Base-by-base conservation (phyloP, 2,113 vertebrate genomes). In the Hemicordylus capensis region DNA sequence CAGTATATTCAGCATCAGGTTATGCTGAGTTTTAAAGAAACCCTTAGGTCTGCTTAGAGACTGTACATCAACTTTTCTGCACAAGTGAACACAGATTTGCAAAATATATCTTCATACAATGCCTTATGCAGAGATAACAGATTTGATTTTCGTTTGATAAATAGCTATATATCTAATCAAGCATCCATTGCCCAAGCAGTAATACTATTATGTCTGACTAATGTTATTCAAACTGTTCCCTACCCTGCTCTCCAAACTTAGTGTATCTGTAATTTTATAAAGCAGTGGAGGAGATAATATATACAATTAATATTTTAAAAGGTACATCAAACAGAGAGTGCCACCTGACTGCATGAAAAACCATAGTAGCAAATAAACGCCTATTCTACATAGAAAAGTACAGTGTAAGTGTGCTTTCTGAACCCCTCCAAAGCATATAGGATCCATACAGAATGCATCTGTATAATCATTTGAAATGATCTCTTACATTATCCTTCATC, bases 21-120 rank as follows among this genome's bases (percentile, higher is more conserved):
- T 93, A 91, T 90, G 74, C 37, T 81, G 82, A 92, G 93, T 90
- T 84, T 76, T 58, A 89, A 89, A 85, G 42, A 89, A 80, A 15
- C 10, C 80, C 42, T 31, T 86, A 70, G 73, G 46, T 87, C 34
- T 17, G 84, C 78, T 93, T 90, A 83, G 46, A 73, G 54, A 48
- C 39, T 64, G 31, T 14, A 74, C n/a, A 44, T 28, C 74, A 79
- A 89, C 88, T 92, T 70, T 81, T 61, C 22, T 48, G 26, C 48
- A 89, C 89, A 91, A 89, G 84, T 85, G 59, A 80, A 51, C 86
- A 92, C 1, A 87, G 77, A 85, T 82, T 81, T 58, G 80, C 85
- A 87, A 89, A 84, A 76, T 87, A 77, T 17, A 79, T 1, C 24
- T n/a, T 9, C 70, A 87, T 48, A 39, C 58, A 88, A 85, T 48